These are phyloP conservation scores for Telmatochromis sp. DNA, from an alignment of 2,113 vertebrate genomes.

Conservation along the genomic window DNA sequence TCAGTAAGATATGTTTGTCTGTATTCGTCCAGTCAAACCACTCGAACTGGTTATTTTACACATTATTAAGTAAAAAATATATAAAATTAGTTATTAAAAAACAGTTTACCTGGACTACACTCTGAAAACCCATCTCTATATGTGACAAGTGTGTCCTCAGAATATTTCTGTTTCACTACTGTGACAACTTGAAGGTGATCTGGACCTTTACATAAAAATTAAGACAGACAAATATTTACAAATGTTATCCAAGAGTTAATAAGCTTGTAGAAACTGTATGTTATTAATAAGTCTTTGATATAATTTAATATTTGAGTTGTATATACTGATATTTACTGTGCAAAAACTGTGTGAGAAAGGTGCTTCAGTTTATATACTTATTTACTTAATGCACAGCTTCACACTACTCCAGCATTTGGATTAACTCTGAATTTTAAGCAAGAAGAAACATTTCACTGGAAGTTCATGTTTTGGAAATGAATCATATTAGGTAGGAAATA, in stretches of 20 bases:
- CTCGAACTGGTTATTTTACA: neutral
- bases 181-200: neutral
- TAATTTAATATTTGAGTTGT: neutral
- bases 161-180: neutral
- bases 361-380: neutral
- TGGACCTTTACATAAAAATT: neutral
- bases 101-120: neutral
- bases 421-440: neutral
- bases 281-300: neutral
- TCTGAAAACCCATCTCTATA: neutral
- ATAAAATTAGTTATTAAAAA: neutral
- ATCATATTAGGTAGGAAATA: neutral
- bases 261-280: accelerated
- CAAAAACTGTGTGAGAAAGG: neutral
- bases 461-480: neutral
- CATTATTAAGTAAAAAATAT: accelerated
- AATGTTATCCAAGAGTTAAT: neutral
- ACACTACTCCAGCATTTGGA: neutral
- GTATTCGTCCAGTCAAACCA: neutral
- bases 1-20: neutral
- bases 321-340: neutral
- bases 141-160: accelerated
- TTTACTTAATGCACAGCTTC: neutral
- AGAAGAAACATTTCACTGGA: neutral
- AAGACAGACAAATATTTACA: neutral